Conservation (phyloP, 92 coral and sea anemone genomes). For the Paragorgia papillata region DNA sequence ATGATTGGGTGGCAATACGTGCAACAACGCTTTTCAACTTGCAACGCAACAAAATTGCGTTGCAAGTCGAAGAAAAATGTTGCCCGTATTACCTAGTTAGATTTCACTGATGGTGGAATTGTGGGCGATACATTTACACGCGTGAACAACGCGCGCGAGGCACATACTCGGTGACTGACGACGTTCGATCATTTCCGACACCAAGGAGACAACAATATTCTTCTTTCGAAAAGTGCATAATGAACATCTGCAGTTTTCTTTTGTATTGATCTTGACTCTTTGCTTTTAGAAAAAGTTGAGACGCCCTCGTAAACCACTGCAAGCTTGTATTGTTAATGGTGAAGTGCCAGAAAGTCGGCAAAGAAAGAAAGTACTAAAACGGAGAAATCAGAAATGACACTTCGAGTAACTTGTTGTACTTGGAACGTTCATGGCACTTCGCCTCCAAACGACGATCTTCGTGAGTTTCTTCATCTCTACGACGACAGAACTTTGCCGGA, state of each 20-base stretch:
- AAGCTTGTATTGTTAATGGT: neutral
- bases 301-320: conserved; percentile 1
- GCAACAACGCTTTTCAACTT: too few relatives aligned
- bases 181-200: too few relatives aligned
- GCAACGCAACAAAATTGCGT: too few relatives aligned
- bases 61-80: too few relatives aligned
- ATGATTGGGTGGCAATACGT: too few relatives aligned
- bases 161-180: too few relatives aligned
- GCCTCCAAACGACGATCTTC: conserved; percentile 93
- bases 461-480: conserved; percentile 83
- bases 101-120: too few relatives aligned
- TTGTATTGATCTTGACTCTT: conserved; percentile 6
- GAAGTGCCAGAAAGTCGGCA: neutral
- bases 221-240: conserved; percentile 3
- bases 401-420: conserved; percentile 85
- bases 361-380: neutral
- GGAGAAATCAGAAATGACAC: conserved; percentile 4
- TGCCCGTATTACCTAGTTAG: too few relatives aligned
- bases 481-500: conserved; percentile 90
- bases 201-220: too few relatives aligned
- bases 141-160: too few relatives aligned
- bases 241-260: conserved; percentile 31
- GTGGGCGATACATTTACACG: too few relatives aligned
- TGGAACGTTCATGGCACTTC: conserved; percentile 96
- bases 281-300: neutral